Percentiles rank a stretch among this genome's conserved stretches.
Conservation (phyloP, 2,797 vertebrate genomes). For the Dromococcyx pavoninus region DNA sequence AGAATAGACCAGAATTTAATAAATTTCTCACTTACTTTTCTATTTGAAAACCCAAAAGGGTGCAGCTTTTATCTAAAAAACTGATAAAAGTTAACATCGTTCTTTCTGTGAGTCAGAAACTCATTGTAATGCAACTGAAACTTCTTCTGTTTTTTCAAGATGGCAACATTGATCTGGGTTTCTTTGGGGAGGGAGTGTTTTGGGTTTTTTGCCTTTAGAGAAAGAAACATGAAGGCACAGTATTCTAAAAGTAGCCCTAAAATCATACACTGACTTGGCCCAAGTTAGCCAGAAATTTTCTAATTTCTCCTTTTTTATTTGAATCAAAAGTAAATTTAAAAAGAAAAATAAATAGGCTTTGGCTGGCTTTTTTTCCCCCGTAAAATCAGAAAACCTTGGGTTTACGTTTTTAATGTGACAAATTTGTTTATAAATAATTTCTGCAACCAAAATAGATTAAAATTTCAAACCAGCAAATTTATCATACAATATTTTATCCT, state of each 20-base stretch:
- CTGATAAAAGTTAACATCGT: background rate
- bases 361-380: fast-evolving
- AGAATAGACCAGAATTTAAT: background rate
- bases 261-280: background rate
- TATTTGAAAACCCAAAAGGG: background rate
- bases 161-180: background rate
- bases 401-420: background rate
- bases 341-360: background rate
- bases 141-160: background rate
- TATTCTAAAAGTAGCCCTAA: background rate
- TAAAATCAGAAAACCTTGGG: background rate
- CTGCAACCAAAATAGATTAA: background rate
- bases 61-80: background rate
- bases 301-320: background rate
- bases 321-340: background rate
- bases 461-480: background rate
- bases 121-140: background rate
- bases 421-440: background rate
- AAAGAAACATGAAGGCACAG: background rate
- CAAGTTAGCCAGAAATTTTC: background rate
- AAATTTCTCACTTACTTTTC: background rate
- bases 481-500: background rate
- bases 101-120: background rate
- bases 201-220: background rate
- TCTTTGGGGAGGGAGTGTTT: fast-evolving